Base-by-base conservation (phyloP, 2,797 vertebrate genomes). In the Coregonus sp. region DNA sequence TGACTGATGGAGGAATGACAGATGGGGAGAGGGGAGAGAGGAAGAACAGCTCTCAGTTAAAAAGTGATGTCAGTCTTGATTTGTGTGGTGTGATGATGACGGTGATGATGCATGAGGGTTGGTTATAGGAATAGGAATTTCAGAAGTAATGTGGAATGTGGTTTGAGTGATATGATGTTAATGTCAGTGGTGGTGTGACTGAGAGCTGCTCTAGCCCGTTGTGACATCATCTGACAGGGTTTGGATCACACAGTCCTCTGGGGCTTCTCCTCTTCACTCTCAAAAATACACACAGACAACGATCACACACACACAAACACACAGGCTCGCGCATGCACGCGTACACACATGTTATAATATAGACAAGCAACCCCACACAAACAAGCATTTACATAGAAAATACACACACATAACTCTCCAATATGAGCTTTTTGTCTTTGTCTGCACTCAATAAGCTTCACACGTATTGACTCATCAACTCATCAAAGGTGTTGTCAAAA, bases 171-270 rank as follows among this genome's bases (percentile, higher is more conserved):
- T 75, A 74, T 61, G 56, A 63, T 74, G 77, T 72, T 78, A 81
- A 77, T 85, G 81, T 84, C 85, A 77, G 81, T 59, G 15, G 73
- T 37, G 72, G 68, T 75, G 56, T 75, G 77, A 86, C 70, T 78
- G 76, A 78, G 72, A 47, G 33, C 70, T 69, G 74, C 51, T 77
- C 69, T 80, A 72, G 71, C 65, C 70, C 65, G 25, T 73, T 77
- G 78, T 81, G 79, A 84, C 77, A 82, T 80, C 79, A 81, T 83
- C 80, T 84, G 79, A 83, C 85, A 81, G 78, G 76, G 78, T 84
- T 86, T 81, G 80, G 79, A 80, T 85, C 80, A 82, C 74, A 75
- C 67, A 73, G 67, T 81, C 84, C 82, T 86, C 70, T 83, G 82
- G 83, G 82, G 81, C 63, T 75, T 31, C 52, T 69, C 72, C 15